phyloP scores from a whole-genome alignment of 2,888 invertebrate species.

The Craniophora ligustri region DNA sequence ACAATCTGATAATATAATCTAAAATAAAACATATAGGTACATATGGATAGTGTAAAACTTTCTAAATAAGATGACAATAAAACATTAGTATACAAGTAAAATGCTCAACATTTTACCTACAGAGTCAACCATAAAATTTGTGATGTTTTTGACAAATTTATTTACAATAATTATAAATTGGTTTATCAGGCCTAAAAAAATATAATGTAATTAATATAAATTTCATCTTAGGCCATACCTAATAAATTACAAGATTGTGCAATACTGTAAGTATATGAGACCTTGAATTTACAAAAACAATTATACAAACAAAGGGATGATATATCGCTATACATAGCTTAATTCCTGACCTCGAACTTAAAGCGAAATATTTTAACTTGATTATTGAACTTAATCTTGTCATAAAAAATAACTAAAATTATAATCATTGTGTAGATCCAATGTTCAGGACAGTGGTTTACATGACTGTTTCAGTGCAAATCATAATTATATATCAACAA shows the following conservation, averaged over 20 bases:
- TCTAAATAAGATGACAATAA: conserved; percentile 60
- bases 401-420: conserved; percentile 48
- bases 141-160: conserved; percentile 56
- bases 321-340: conserved; percentile 10
- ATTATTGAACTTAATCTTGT: conserved; percentile 40
- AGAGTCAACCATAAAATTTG: conserved; percentile 46
- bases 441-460: conserved; percentile 38
- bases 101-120: conserved; percentile 65
- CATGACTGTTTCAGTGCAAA: conserved; percentile 35
- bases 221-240: conserved; percentile 33
- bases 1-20: conserved; percentile 54
- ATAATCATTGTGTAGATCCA: conserved; percentile 38
- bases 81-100: conserved; percentile 60
- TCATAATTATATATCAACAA: conserved; percentile 37
- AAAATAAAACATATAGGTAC: conserved; percentile 57
- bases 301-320: conserved; percentile 19
- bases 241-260: conserved; percentile 32
- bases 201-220: conserved; percentile 21
- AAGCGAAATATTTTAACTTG: conserved; percentile 42
- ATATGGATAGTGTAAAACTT: conserved; percentile 60
- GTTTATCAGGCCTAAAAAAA: conserved; percentile 27
- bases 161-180: conserved; percentile 37
- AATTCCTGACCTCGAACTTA: conserved; percentile 14
- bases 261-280: conserved; percentile 12
- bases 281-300: conserved; percentile 22